phyloP scores from a whole-genome alignment of 2,888 invertebrate species.

The Bruchidius siliquastri region DNA sequence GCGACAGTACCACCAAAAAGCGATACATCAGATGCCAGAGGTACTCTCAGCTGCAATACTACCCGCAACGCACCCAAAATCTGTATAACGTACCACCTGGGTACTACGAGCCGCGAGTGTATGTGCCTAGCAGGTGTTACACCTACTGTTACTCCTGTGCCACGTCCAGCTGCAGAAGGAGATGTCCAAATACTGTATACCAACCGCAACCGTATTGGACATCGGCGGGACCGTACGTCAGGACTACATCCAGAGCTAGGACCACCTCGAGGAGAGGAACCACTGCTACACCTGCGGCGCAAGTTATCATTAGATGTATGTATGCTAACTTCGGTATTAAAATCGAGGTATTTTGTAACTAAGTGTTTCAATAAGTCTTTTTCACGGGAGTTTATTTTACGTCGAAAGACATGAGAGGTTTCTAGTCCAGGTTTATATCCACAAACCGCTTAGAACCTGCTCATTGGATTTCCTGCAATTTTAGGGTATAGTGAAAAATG shows the following conservation, averaged over 20 bases:
- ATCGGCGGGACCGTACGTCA: background rate
- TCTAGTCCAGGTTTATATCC: too few relatives aligned
- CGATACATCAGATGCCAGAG: background rate
- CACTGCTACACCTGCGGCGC: background rate
- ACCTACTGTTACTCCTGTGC: constrained; percentile 27
- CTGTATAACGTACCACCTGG: constrained; percentile 16
- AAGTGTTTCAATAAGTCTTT: too few relatives aligned
- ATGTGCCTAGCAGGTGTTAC: constrained; percentile 17
- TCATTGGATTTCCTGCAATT: too few relatives aligned
- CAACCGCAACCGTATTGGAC: background rate
- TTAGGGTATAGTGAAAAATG: too few relatives aligned
- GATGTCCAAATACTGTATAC: constrained; percentile 18
- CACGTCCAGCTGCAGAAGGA: constrained; percentile 25
- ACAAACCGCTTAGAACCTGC: too few relatives aligned
- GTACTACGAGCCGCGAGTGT: constrained; percentile 9
- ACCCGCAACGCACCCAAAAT: constrained; percentile 17
- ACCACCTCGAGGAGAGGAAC: background rate
- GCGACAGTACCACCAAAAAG: background rate
- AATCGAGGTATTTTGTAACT: too few relatives aligned
- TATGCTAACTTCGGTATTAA: too few relatives aligned
- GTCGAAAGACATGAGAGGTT: too few relatives aligned
- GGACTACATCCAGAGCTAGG: background rate
- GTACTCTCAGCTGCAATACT: constrained; percentile 17
- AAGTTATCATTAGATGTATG: background rate
- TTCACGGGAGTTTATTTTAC: too few relatives aligned